Evolutionary conservation across 1,140 invertebrate genomes (phyloP), one percentile per base, ranked within the genome.

Genomic region (Neomicropteryx cornuta): DNA sequence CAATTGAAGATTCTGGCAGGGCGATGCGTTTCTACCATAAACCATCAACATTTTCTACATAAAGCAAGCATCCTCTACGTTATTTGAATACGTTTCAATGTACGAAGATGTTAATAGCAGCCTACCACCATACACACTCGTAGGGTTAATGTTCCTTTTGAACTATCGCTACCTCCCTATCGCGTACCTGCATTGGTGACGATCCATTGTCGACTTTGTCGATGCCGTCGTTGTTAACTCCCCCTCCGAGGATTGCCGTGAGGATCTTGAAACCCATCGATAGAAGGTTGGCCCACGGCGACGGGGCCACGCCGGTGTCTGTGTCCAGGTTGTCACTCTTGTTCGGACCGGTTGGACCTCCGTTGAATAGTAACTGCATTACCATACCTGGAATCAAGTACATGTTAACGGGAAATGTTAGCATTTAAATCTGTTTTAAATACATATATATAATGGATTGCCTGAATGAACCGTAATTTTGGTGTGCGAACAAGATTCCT

Each of bases 171-270:
- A n/a, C n/a, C n/a, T n/a, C n/a, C n/a, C n/a, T n/a, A n/a, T n/a
- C n/a, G n/a, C 53, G 58, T 76, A 90, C 85, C 81, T 88, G 85
- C 81, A 88, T 86, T 22, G 85, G 84, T 3, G 79, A 76, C 47
- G 70, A 74, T 53, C 72, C 81, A 60, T 86, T 86, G 63, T 89
- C 86, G 22, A 88, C 83, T 62, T 89, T 90, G 57, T 89, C 86
- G 53, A 89, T 89, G 35, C 84, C 85, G 54, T 88, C 84, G 46
- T 70, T 74, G 5, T 73, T 75, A 2, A 73, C 69, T 18, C 75
- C 77, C 23, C 85, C 85, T 22, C 85, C 83, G 13, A 92, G 62
- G 38, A 90, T 69, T 8, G 84, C 85, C 2, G 84, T 84, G 27
- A 92, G 64, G 40, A 92, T 83, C 56, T 87, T 82, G 8, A 92